Conservation (phyloP, 2,888 invertebrate species). For the Papilio demoleus region DNA sequence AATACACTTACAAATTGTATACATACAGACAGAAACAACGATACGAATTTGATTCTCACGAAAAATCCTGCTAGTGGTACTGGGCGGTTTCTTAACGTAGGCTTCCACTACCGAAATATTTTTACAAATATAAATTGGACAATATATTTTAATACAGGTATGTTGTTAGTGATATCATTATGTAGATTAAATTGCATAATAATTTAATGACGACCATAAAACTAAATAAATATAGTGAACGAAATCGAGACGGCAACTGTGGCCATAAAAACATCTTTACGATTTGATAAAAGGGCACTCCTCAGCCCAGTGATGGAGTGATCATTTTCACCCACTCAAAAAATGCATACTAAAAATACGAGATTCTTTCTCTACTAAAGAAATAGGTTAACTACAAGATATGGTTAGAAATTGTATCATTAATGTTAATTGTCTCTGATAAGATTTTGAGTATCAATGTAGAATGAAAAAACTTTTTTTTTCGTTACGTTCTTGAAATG, state of each 20-base stretch:
- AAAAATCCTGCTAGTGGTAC: too few relatives aligned
- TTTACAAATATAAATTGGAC: not conserved
- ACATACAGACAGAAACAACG: too few relatives aligned
- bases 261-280: slow-evolving; percentile 39
- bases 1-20: too few relatives aligned
- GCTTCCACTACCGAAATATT: not conserved
- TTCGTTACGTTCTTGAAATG: too few relatives aligned
- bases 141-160: not conserved
- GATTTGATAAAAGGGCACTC: slow-evolving; percentile 16
- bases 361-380: too few relatives aligned
- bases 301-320: slow-evolving; percentile 25
- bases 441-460: too few relatives aligned
- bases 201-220: slow-evolving; percentile 47
- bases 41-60: too few relatives aligned
- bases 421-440: too few relatives aligned
- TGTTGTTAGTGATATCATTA: slow-evolving; percentile 45
- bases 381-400: too few relatives aligned
- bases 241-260: slow-evolving; percentile 47
- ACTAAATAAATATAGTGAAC: slow-evolving; percentile 44
- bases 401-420: too few relatives aligned
- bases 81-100: slow-evolving; percentile 43
- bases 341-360: not conserved
- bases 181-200: slow-evolving; percentile 50
- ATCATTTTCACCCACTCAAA: slow-evolving; percentile 31
- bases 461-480: not conserved